These are phyloP conservation scores for Drosophila seclusa DNA, from an alignment of 2,888 invertebrate genomes.

Conservation along the genomic window DNA sequence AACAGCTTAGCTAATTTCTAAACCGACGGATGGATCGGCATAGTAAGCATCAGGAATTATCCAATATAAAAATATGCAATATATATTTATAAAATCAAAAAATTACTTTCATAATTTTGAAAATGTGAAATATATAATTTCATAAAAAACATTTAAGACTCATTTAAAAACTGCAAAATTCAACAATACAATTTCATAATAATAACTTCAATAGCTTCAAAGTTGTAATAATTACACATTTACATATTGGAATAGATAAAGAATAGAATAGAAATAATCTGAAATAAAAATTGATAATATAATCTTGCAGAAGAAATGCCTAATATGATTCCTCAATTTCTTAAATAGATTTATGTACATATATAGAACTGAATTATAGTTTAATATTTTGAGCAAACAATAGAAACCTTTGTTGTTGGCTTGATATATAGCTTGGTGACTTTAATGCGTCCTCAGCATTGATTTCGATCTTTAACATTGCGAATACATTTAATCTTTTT, in stretches of 20 bases:
- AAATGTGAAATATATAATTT: no score
- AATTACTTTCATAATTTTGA: no score
- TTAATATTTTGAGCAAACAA: not conserved
- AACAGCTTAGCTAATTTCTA: not conserved
- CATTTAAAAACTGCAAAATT: no score
- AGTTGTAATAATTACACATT: no score
- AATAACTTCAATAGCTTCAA: no score
- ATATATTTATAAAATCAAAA: no score
- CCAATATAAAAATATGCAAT: no score
- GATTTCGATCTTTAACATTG: constrained; percentile 6
- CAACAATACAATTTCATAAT: no score
- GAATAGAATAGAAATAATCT: not conserved
- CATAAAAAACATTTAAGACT: no score
- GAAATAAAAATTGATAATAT: not conserved
- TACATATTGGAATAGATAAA: no score
- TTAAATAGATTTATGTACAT: not conserved
- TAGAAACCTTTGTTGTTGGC: not conserved
- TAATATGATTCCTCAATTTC: not conserved
- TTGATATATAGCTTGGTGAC: not conserved
- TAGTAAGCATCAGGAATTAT: no score
- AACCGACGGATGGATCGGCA: no score
- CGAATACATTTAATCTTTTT: constrained; percentile 12
- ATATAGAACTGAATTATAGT: not conserved
- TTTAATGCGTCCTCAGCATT: constrained; percentile 6
- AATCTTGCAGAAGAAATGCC: not conserved